These are phyloP conservation scores for Sarcophaga carnaria DNA, from an alignment of 2,888 invertebrate species.

Conservation along the genomic window DNA sequence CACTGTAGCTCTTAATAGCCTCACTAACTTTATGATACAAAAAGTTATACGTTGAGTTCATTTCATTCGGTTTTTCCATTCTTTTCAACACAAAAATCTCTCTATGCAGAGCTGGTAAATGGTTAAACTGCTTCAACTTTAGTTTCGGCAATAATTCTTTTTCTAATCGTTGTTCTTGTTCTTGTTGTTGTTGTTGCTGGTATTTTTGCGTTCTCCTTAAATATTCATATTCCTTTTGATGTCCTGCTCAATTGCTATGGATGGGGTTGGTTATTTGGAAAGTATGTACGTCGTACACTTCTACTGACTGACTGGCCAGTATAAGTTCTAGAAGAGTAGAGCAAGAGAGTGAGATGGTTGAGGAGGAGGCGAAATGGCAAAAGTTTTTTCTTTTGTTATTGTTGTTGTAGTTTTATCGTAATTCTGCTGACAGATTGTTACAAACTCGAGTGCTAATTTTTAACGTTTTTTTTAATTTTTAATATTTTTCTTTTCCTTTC, in stretches of 20 bases:
- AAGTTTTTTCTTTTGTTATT: conserved; percentile 33
- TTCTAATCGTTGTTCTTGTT: conserved; percentile 4
- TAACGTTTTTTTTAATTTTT: neutral
- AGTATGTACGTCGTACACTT: neutral
- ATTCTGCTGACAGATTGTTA: conserved; percentile 67
- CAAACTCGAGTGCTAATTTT: conserved; percentile 63
- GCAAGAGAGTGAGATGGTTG: neutral
- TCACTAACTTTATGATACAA: neutral
- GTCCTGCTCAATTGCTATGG: too few species aligned
- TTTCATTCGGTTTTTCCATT: neutral
- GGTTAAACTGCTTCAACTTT: conserved; percentile 17
- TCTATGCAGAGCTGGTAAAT: conserved; percentile 9
- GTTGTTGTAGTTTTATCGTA: conserved; percentile 51
- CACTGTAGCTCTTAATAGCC: neutral
- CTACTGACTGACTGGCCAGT: neutral
- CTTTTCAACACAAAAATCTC: neutral
- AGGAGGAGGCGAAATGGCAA: conserved; percentile 29
- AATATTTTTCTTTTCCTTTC: neutral
- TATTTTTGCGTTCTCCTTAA: neutral
- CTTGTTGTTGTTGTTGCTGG: neutral
- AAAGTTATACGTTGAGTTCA: neutral
- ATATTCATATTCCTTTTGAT: conserved; percentile 31
- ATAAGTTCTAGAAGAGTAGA: neutral
- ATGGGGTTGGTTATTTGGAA: too few species aligned
- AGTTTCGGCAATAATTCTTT: conserved; percentile 36